These are phyloP conservation scores for Halcyon badia DNA, from an alignment of 2,797 vertebrate species.

Conservation along the genomic window DNA sequence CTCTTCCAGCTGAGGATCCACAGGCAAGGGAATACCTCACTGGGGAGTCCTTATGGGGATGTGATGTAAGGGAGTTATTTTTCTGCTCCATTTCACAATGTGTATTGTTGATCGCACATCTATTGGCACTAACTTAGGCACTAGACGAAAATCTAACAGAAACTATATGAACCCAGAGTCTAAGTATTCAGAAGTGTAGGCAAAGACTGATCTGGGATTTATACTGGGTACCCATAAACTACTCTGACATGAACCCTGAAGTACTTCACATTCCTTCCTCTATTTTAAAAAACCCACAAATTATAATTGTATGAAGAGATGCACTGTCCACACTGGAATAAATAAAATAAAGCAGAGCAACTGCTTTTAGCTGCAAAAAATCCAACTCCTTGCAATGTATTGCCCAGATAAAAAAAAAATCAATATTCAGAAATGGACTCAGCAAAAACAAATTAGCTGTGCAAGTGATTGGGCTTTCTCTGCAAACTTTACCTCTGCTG, in stretches of 20 bases:
- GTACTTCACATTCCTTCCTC: background rate
- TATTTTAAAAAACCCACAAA: background rate
- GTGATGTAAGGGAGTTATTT: background rate
- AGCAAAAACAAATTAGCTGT: slow-evolving; percentile 84
- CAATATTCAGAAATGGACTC: slow-evolving; percentile 83
- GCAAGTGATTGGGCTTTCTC: slow-evolving; percentile 63
- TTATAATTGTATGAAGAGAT: slow-evolving; percentile 14
- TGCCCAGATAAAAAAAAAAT: slow-evolving; percentile 85
- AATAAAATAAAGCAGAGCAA: slow-evolving; percentile 73
- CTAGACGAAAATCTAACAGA: background rate
- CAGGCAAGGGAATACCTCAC: background rate
- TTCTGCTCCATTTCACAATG: background rate
- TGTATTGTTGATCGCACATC: background rate
- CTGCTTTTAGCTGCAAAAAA: slow-evolving; percentile 77
- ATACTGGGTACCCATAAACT: background rate
- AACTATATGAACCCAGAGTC: background rate
- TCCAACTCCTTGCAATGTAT: slow-evolving; percentile 67
- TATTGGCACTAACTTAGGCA: background rate
- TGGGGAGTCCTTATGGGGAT: background rate
- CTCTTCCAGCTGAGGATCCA: background rate
- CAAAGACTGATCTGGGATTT: background rate
- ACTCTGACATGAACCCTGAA: background rate
- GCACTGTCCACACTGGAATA: slow-evolving; percentile 46
- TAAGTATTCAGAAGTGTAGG: background rate
- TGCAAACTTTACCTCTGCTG: slow-evolving; percentile 44